Evolutionary conservation across 2,113 vertebrate species (phyloP), one percentile per base, ranked within the genome.

Genomic region (Cyprinodon tularosa): DNA sequence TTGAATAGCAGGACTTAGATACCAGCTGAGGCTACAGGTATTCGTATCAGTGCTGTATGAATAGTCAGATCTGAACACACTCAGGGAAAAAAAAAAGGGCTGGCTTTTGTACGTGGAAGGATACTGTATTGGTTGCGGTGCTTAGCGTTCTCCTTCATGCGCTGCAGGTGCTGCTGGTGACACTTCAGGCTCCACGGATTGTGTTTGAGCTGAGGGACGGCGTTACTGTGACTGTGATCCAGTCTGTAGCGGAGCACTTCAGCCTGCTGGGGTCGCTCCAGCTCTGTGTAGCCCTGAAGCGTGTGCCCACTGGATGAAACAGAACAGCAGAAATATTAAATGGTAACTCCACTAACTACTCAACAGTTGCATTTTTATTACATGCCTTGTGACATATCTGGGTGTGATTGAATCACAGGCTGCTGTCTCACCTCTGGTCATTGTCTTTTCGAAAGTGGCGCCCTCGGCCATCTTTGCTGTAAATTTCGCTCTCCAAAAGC

Each of bases 111-210:
- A 40, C 62, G 59, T 3, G 66, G 50, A 95, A 99, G 96, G 98
- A 99, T 99, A 99, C 97, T 99, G 79, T 98, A 97, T 84, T 99
- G 97, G 93, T 97, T 99, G 64, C 95, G 93, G 74, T 98, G 97
- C 89, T 98, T 98, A 3, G 96, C 96, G 0, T 96, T 98, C 88
- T 99, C 97, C 92, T 97, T 98, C 96, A 98, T 97, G 50, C 95
- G 94, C 90, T 97, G 96, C 79, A 99, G 90, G 82, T 98, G 96
- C 7, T 98, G 96, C 92, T 99, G 97, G 89, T 99, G 97, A 88
- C 97, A 98, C 85, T 97, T 96, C 93, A 97, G 94, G 90, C 97
- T 99, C 98, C 97, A 99, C 78, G 97, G 97, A 86, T 98, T 99
- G 89, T 97, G 96, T 86, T 96, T 96, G 85, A 97, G 94, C 84